Percentiles rank a stretch among this genome's conserved stretches.
phyloP scores from a whole-genome alignment of 2,113 vertebrate species.

The Lathamus discolor region DNA sequence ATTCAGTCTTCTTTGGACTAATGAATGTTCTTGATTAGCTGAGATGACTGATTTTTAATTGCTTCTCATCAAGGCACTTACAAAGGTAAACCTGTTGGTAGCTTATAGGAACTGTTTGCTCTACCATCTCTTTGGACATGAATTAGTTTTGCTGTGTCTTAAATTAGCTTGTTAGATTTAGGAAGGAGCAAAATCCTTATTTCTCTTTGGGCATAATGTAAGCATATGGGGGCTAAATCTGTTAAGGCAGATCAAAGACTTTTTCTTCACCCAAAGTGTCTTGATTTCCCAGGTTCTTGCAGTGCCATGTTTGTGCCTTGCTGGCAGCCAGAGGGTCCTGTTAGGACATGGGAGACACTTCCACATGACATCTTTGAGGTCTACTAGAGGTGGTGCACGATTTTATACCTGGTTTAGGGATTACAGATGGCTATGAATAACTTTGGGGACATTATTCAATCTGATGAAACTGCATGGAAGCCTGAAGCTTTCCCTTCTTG shows the following conservation, averaged over 20 bases:
- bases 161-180: neutral
- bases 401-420: neutral
- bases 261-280: neutral
- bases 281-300: neutral
- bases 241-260: neutral
- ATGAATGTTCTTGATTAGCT: neutral
- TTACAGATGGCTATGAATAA: neutral
- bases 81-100: neutral
- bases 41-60: neutral
- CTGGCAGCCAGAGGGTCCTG: neutral
- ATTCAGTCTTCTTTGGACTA: neutral
- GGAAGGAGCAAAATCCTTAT: neutral
- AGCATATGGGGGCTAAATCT: neutral
- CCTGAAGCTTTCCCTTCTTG: neutral
- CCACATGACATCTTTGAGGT: accelerated
- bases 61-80: neutral
- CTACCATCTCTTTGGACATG: neutral
- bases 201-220: neutral
- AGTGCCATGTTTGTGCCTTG: neutral
- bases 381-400: neutral
- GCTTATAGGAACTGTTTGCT: neutral
- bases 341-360: neutral
- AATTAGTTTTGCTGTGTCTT: neutral
- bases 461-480: neutral
- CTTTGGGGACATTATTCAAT: neutral